phyloP scores from a whole-genome alignment of 1,140 invertebrate species.

The Dendrolimus kikuchii region DNA sequence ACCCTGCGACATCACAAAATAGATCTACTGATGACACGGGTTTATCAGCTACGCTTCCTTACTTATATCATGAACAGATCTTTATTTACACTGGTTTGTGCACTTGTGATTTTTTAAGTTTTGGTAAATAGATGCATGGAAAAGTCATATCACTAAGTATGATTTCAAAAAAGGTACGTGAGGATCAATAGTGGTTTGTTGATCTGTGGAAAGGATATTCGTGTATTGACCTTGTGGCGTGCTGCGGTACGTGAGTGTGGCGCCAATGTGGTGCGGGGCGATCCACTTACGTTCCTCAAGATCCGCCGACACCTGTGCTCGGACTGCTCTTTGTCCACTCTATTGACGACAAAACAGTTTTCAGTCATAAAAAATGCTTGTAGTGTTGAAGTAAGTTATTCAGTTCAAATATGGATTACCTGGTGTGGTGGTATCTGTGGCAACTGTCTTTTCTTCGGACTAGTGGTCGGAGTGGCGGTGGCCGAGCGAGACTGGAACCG shows the following conservation, averaged over 20 bases:
- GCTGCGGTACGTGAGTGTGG: constrained; percentile 79
- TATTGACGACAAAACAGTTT: constrained; percentile 16
- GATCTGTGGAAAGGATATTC: constrained; percentile 37
- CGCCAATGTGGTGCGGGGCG: constrained; percentile 69
- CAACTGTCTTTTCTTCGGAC: constrained; percentile 95
- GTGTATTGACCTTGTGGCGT: constrained; percentile 72
- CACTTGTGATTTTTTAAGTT: no score
- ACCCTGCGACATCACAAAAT: constrained; percentile 63
- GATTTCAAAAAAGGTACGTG: no score
- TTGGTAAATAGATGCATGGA: no score
- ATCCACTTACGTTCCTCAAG: constrained; percentile 85
- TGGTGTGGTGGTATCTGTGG: constrained; percentile 83
- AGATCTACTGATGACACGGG: no score
- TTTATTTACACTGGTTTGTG: no score
- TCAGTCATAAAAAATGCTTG: constrained; percentile 8
- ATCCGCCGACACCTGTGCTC: constrained; percentile 84
- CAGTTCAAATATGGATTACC: constrained; percentile 20
- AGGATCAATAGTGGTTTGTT: constrained; percentile 9
- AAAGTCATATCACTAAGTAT: no score
- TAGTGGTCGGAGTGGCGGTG: constrained; percentile 93
- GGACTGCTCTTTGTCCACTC: constrained; percentile 76
- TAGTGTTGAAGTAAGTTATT: background rate
- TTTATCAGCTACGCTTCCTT: no score
- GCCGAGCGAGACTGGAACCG: constrained; percentile 88
- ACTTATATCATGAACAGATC: no score